These are phyloP conservation scores for Casuarius casuarius DNA, from an alignment of 2,113 vertebrate species.

Conservation along the genomic window DNA sequence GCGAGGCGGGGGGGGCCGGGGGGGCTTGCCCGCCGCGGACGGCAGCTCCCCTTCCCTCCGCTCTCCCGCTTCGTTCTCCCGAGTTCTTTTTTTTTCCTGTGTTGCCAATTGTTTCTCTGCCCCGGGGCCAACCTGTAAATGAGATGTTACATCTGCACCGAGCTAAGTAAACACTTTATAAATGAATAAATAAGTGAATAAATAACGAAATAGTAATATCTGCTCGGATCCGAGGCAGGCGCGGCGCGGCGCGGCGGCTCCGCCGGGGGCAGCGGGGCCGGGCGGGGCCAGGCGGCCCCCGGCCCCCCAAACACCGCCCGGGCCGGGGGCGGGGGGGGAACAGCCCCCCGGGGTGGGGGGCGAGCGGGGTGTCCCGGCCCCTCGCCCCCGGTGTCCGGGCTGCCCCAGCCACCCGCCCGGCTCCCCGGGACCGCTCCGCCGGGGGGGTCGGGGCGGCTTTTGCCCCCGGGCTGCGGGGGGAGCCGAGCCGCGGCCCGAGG, in stretches of 20 bases:
- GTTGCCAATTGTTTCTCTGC: constrained; percentile 79
- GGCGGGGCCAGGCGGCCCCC: too few relatives aligned
- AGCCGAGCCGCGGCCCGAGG: not conserved
- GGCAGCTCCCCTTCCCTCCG: not conserved
- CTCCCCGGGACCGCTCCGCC: too few relatives aligned
- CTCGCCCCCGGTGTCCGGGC: too few relatives aligned
- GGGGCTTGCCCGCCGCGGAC: not conserved
- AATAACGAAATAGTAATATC: constrained; percentile 73
- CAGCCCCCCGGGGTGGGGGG: not conserved
- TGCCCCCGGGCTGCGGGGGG: not conserved
- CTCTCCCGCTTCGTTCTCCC: not conserved
- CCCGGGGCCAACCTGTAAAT: constrained; percentile 82
- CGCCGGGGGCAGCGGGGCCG: not conserved
- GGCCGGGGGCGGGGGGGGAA: not conserved
- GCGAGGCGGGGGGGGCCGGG: not conserved
- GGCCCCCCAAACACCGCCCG: not conserved
- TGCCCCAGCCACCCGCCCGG: too few relatives aligned
- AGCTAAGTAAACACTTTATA: constrained; percentile 83
- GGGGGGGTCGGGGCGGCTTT: not conserved
- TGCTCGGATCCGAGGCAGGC: not conserved
- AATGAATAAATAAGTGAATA: constrained; percentile 84
- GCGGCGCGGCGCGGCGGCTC: not conserved
- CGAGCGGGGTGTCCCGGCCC: not conserved
- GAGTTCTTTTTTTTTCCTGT: not conserved
- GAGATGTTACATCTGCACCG: constrained; percentile 83